A percentile compares a stretch with the other conserved stretches of the same genome.
phyloP scores from a whole-genome alignment of 1,140 invertebrate species.

The Plutomurus gul region DNA sequence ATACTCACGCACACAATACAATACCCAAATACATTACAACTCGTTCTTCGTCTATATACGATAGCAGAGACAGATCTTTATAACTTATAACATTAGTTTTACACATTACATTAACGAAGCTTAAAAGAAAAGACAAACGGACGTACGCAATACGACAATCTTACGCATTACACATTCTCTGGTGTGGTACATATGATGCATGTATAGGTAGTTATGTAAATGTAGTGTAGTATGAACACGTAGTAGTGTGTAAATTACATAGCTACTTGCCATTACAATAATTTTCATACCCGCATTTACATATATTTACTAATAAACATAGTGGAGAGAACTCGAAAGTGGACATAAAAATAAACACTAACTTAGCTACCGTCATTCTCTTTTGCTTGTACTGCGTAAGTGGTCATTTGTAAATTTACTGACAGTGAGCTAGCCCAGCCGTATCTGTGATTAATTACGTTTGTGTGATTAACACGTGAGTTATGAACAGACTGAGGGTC shows the following conservation, averaged over 20 bases:
- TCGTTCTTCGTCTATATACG: not conserved
- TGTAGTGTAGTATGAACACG: not conserved
- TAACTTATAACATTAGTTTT: not conserved
- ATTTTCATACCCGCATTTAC: not conserved
- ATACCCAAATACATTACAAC: not conserved
- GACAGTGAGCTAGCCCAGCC: not conserved
- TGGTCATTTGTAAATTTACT: not conserved
- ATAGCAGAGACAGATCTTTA: no score
- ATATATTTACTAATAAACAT: not conserved
- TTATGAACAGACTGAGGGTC: not conserved
- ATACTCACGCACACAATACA: not conserved
- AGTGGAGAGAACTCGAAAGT: not conserved
- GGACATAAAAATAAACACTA: not conserved
- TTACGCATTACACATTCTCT: not conserved
- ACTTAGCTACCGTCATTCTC: not conserved
- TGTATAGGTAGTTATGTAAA: no score
- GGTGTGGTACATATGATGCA: not conserved
- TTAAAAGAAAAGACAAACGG: not conserved
- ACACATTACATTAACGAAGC: not conserved
- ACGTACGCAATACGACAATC: no score
- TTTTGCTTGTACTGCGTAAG: not conserved
- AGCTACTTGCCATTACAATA: not conserved
- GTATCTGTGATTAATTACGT: conserved; percentile 14
- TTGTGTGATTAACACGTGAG: not conserved
- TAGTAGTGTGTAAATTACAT: no score